These are phyloP conservation scores for Porites divaricata DNA, from an alignment of 92 coral and sea anemone species.

Conservation along the genomic window DNA sequence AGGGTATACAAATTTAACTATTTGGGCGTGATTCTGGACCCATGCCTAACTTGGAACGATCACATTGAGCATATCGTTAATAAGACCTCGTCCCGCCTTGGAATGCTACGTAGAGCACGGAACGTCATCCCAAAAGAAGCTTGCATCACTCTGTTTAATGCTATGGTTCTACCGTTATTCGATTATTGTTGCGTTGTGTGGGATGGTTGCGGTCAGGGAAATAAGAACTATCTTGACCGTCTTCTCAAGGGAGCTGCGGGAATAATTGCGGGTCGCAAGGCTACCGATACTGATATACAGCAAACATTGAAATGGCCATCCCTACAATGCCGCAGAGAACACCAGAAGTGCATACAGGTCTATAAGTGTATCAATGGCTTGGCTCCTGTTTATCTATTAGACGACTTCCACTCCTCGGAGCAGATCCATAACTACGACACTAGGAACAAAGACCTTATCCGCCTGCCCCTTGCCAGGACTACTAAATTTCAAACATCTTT, in stretches of 20 bases:
- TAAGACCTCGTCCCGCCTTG: conserved; percentile 50
- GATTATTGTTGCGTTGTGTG: too few relatives aligned
- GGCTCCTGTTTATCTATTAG: conserved; percentile 48
- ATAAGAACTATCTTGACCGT: too few relatives aligned
- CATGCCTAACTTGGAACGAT: conserved; percentile 49
- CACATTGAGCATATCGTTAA: conserved; percentile 30
- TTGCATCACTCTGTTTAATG: too few relatives aligned
- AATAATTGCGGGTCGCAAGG: conserved; percentile 10
- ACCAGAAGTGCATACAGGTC: too few relatives aligned
- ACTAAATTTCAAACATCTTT: too few relatives aligned
- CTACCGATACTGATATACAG: conserved; percentile 24
- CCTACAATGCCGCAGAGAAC: too few relatives aligned
- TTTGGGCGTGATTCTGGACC: conserved; percentile 59
- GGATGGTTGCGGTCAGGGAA: too few relatives aligned
- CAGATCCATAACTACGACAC: too few relatives aligned
- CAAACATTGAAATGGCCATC: not conserved
- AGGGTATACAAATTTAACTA: conserved; percentile 63
- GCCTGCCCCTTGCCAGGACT: conserved; percentile 45
- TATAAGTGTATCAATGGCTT: conserved; percentile 23
- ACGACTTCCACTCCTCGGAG: too few relatives aligned
- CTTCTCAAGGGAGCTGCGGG: too few relatives aligned
- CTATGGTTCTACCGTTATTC: too few relatives aligned
- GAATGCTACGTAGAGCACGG: not conserved
- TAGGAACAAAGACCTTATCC: conserved; percentile 30
- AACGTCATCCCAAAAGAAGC: too few relatives aligned